Base-by-base conservation (phyloP, 2,797 vertebrate species). In the Potorous gilbertii region DNA sequence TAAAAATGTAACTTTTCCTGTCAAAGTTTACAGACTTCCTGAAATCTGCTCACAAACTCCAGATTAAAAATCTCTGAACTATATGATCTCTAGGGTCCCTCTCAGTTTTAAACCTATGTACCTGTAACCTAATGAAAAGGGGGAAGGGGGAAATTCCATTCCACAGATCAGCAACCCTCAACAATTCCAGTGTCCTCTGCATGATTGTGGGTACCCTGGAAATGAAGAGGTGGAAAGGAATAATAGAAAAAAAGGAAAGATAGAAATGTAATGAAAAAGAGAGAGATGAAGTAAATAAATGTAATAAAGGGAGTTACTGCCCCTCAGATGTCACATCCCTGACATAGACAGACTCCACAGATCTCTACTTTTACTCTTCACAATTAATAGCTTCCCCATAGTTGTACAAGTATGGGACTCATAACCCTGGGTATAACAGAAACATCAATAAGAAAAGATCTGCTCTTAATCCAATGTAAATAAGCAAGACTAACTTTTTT, bases 131-230 rank as follows among this genome's bases (percentile, higher is more conserved):
- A 93, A 91, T 46, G 93, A 56, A 87, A 13, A 5, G n/a, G 16
- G 34, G 31, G 34, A 11, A 55, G 16, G 16, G 31, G 34, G 29
- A 55, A 31, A 6, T 11, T 9, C 40, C 91, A 46, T 55, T 96
- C n/a, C 94, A 56, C 28, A 94, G 28, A 56, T 94, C 94, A 95
- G 59, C 94, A 46, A 93, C 59, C n/a, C 16, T 93, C 62, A 94
- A 29, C 81, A 6, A 46, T 21, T 92, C 57, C 54, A 92, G 46
- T 5, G 13, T 92, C 55, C 56, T 8, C 66, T 95, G 29, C 1
- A 96, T 55, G 81, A 46, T 93, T 52, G 2, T n/a, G 34, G 31
- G 5, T 87, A 8, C 28, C 90, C 59, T 16, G 55, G 28, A 90
- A 95, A 92, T 55, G 5, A 90, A 29, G 29, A 91, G 27, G 66